Conservation (phyloP, 2,113 vertebrate species). For the Mystacornis crossleyi region DNA sequence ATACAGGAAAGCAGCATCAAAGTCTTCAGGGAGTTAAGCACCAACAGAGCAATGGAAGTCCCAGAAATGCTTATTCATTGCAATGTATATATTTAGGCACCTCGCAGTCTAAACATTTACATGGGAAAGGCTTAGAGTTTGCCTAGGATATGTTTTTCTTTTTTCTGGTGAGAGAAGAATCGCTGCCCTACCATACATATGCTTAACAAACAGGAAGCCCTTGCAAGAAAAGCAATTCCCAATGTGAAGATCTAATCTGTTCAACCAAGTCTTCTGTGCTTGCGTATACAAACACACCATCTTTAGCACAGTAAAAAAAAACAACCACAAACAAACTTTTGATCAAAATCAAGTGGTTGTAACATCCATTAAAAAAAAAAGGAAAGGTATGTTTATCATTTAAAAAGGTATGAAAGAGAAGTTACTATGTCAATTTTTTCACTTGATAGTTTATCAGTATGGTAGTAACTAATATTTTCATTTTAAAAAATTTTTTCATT, state of each 20-base stretch:
- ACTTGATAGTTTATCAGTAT: background rate
- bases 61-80: background rate
- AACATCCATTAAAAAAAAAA: background rate
- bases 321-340: background rate
- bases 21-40: background rate
- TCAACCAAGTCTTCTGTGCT: background rate
- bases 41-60: background rate
- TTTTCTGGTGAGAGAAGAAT: background rate
- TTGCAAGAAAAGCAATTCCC: background rate
- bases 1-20: background rate
- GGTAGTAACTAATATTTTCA: rapidly evolving
- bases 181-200: background rate
- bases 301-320: background rate
- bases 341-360: background rate
- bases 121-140: background rate
- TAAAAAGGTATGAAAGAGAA: background rate
- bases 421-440: background rate
- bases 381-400: background rate
- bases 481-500: background rate
- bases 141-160: background rate
- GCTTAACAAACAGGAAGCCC: background rate
- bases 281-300: background rate
- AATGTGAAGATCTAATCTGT: background rate
- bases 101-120: background rate
- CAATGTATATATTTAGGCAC: background rate